Conservation (phyloP, 1,140 invertebrate species). For the Antheraea mylitta region DNA sequence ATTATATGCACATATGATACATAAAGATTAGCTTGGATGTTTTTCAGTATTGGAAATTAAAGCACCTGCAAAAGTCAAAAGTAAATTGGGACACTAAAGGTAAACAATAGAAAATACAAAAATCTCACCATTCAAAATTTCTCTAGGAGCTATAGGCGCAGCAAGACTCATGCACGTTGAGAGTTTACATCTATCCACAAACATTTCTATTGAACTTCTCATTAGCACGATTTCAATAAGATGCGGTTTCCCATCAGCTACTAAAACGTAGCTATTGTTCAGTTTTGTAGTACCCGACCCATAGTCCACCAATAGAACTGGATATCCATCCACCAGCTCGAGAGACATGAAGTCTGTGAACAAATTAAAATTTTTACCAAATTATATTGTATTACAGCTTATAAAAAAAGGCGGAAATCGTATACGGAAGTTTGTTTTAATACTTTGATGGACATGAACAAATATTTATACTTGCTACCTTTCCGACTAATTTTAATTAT, state of each 20-base stretch:
- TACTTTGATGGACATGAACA: background rate
- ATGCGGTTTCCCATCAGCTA: constrained; percentile 90
- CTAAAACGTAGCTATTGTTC: constrained; percentile 85
- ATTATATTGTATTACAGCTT: background rate
- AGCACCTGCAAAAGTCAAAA: background rate
- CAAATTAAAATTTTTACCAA: constrained; percentile 20
- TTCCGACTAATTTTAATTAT: background rate
- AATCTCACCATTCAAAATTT: constrained; percentile 85
- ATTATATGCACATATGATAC: too few species aligned
- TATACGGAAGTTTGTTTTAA: background rate
- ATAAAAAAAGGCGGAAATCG: background rate
- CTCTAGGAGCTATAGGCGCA: constrained; percentile 84
- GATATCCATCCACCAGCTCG: constrained; percentile 91
- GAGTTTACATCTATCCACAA: constrained; percentile 86
- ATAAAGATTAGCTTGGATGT: too few species aligned
- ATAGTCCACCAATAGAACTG: constrained; percentile 92
- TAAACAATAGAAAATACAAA: background rate
- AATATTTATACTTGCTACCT: background rate
- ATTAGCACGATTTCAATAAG: constrained; percentile 89
- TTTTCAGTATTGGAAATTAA: too few species aligned
- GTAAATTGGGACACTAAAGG: background rate
- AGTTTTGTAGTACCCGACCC: constrained; percentile 89
- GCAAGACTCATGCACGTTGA: constrained; percentile 86
- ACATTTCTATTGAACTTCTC: constrained; percentile 85
- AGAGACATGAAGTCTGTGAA: constrained; percentile 93